phyloP scores from a whole-genome alignment of 2,797 vertebrate genomes.

The Enteromius viviparus region DNA sequence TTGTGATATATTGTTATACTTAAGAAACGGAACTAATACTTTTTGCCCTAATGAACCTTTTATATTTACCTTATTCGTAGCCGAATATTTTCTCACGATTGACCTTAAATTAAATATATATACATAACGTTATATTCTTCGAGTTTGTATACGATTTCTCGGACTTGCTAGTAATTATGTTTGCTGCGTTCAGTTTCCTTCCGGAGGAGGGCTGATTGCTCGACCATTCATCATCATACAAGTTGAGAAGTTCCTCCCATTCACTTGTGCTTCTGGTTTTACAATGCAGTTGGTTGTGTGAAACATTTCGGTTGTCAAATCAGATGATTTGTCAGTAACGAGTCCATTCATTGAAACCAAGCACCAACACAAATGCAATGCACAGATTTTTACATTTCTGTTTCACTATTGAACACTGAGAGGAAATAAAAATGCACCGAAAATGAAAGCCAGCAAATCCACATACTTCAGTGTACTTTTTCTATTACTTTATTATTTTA shows the following conservation, averaged over 20 bases:
- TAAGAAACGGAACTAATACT: background rate
- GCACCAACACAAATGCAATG: background rate
- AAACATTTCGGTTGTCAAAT: background rate
- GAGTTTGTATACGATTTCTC: background rate
- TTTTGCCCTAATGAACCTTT: background rate
- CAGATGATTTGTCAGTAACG: background rate
- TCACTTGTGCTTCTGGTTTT: slow-evolving; percentile 27
- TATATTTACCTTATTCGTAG: background rate
- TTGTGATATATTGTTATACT: background rate
- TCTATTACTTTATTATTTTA: background rate
- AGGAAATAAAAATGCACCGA: background rate
- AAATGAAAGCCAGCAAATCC: background rate
- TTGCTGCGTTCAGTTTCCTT: slow-evolving; percentile 23
- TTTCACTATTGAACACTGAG: background rate
- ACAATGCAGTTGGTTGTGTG: slow-evolving; percentile 14
- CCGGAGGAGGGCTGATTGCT: slow-evolving; percentile 20
- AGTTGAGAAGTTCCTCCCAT: slow-evolving; percentile 35
- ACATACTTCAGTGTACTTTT: background rate
- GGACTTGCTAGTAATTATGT: background rate
- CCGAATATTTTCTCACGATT: slow-evolving; percentile 14
- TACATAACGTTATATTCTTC: background rate
- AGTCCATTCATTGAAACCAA: background rate
- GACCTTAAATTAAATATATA: background rate
- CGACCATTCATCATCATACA: slow-evolving; percentile 2
- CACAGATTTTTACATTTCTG: background rate